Base-by-base conservation (phyloP, 2,888 invertebrate genomes). In the Ectobius pallidus region DNA sequence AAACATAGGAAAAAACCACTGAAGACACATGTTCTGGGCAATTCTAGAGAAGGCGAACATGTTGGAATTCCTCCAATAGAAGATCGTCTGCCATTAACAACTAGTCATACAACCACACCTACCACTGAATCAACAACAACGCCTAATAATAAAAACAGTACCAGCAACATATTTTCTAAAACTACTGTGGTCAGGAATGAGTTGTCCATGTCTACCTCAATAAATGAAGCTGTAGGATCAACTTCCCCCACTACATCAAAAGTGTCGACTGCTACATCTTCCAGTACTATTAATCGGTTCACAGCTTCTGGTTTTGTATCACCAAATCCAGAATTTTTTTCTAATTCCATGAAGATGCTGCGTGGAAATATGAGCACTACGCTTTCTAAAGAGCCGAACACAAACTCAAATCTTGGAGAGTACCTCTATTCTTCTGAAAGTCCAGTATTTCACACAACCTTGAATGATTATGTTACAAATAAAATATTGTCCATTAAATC, bases 41-140 rank as follows among this genome's bases (percentile, higher is more conserved):
- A n/a, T n/a, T n/a, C 75, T 44, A 76, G 75, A 74, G 76, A 77
- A 49, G 73, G 55, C 39, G 69, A 75, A 52, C 68, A 65, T 34
- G 73, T 75, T 44, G 69, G 77, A 18, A 73, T 65, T 62, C 74
- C 73, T 52, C 73, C 75, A 22, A 65, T 70, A 30, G 73, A 75
- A 73, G 76, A 76, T 61, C 67, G 75, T 16, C 34, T 67, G 2
- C 63, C 70, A 3, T 42, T 74, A 6, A 70, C 74, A 22, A 69
- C 75, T 0, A 72, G 73, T 49, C 52, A 75, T 32, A 42, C 70
- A n/a, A 65, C 65, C 69, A 16, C 74, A 11, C 46, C 71, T 6
- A 61, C 42, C 7, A 69, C 68, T n/a, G 46, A 58, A 20, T 52
- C 61, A 18, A 71, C 65, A n/a, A 62, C 61, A 32, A 67, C 65